Evolutionary conservation across 2,888 invertebrate species (phyloP).

Genomic region (Dryadula phaetusa): DNA sequence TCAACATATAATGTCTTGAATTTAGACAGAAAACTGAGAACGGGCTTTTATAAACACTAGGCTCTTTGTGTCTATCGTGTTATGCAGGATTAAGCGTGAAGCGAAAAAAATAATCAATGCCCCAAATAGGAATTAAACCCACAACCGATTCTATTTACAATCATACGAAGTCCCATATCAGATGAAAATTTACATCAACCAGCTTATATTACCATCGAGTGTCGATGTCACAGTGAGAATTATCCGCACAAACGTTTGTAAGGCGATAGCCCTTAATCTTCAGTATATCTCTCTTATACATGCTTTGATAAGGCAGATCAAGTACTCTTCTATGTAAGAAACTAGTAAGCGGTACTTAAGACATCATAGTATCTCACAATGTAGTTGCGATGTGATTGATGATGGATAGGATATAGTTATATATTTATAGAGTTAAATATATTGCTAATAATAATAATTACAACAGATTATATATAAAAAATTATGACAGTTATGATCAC

Average conservation of each 20-base stretch:
- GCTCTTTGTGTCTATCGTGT: too few relatives aligned
- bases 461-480: too few relatives aligned
- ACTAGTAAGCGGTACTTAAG: conserved; percentile 18
- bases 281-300: conserved; percentile 4
- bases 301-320: conserved; percentile 21
- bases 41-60: too few relatives aligned
- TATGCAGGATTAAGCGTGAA: too few relatives aligned
- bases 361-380: neutral
- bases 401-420: neutral
- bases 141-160: too few relatives aligned
- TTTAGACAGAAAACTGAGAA: too few relatives aligned
- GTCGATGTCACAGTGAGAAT: neutral
- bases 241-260: conserved; percentile 1
- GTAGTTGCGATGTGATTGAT: conserved; percentile 19
- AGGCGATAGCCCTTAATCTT: conserved; percentile 22
- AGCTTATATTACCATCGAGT: neutral
- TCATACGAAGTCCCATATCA: too few relatives aligned
- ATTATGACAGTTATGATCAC: too few relatives aligned
- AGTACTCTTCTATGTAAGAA: conserved; percentile 10
- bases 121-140: too few relatives aligned
- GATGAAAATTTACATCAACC: neutral
- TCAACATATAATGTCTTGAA: too few relatives aligned
- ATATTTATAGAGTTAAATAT: neutral
- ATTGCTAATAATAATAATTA: neutral
- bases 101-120: too few relatives aligned